Conservation (phyloP, 1,140 invertebrate species). For the Drosophila aff. region DNA sequence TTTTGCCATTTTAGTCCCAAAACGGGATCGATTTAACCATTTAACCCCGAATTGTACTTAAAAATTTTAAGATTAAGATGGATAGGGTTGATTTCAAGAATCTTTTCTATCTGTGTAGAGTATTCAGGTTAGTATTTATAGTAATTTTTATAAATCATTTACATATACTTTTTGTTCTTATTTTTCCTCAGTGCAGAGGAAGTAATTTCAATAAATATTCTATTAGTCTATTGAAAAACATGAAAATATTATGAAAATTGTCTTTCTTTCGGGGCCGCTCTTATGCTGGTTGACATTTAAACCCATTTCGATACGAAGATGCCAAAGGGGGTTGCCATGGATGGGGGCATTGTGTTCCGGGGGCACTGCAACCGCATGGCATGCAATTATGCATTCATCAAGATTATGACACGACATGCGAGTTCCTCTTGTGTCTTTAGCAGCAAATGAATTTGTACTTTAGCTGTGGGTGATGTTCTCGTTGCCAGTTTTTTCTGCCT, state of each 20-base stretch:
- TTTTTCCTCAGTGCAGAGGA: slow-evolving; percentile 7
- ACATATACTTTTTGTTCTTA: background rate
- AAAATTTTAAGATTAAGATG: no score
- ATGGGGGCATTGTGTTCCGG: slow-evolving; percentile 8
- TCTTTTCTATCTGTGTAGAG: no score
- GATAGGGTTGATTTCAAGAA: no score
- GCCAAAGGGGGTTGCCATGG: slow-evolving; percentile 9
- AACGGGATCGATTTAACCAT: no score
- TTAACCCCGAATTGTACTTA: no score
- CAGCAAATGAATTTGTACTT: slow-evolving; percentile 73
- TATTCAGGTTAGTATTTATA: background rate
- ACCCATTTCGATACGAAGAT: slow-evolving; percentile 34
- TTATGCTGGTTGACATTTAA: slow-evolving; percentile 82
- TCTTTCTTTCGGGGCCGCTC: background rate
- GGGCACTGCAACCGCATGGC: slow-evolving; percentile 41
- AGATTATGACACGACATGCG: slow-evolving; percentile 84
- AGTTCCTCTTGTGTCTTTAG: slow-evolving; percentile 72
- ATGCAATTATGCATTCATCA: slow-evolving; percentile 84
- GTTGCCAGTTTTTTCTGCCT: slow-evolving; percentile 17
- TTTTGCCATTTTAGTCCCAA: no score
- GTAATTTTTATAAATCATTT: background rate
- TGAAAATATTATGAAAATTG: slow-evolving; percentile 77
- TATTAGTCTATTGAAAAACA: slow-evolving; percentile 62
- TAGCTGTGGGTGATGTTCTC: slow-evolving; percentile 47
- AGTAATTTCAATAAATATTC: slow-evolving; percentile 21